phyloP scores from a whole-genome alignment of 1,140 invertebrate genomes.

The Cydia splendana region DNA sequence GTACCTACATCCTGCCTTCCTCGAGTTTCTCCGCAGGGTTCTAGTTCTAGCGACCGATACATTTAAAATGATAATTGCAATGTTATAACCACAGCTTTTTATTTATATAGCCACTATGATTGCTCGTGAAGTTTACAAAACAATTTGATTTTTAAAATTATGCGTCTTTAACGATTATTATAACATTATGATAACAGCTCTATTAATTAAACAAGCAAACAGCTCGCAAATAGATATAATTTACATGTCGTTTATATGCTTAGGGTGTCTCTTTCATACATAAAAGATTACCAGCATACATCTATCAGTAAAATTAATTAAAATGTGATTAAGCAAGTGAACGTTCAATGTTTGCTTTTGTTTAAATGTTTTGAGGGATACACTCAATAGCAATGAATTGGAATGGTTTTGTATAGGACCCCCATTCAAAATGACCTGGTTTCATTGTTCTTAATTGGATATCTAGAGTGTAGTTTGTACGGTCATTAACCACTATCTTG shows the following conservation, averaged over 20 bases:
- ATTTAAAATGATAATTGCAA: constrained; percentile 16
- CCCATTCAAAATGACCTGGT: too few relatives aligned
- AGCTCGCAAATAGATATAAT: background rate
- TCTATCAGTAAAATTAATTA: background rate
- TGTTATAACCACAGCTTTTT: background rate
- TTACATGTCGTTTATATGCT: constrained; percentile 12
- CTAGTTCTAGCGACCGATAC: background rate
- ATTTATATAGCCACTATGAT: background rate
- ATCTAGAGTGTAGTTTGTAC: too few relatives aligned
- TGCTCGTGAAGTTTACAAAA: background rate
- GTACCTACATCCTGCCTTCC: background rate
- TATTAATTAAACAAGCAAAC: background rate
- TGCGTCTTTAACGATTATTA: background rate
- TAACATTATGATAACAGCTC: background rate
- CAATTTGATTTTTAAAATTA: background rate
- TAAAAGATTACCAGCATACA: background rate
- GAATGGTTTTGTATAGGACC: background rate
- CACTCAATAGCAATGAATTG: background rate
- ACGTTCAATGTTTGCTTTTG: background rate
- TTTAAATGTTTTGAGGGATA: background rate
- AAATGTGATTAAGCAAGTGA: background rate
- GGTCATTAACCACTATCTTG: too few relatives aligned
- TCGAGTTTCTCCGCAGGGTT: background rate
- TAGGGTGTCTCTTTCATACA: background rate
- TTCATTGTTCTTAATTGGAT: too few relatives aligned